Base-by-base conservation (phyloP, 2,797 vertebrate genomes). In the Tympanoctomys barrerae region DNA sequence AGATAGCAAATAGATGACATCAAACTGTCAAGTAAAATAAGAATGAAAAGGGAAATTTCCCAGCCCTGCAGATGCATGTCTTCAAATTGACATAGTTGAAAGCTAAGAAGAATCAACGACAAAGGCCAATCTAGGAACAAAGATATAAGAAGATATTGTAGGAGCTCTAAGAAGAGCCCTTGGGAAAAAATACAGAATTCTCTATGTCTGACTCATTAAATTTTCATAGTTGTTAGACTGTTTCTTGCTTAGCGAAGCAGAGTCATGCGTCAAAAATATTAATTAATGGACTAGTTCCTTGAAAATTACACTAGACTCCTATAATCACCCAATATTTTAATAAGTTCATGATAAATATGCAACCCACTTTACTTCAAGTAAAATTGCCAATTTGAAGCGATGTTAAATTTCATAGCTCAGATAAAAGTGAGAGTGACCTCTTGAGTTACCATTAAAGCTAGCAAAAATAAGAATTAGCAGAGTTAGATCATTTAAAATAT, bases 371-470 rank as follows among this genome's bases (percentile, higher is more conserved):
- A 82, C 70, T 81, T 94, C 92, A 66, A 87, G 46, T 22, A 91
- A 93, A 82, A 82, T 24, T 49, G 24, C 10, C 78, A 82, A 93
- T 54, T 54, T 81, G 28, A 78, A 91, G 95, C 81, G 28, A n/a
- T 54, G 0, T 28, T 80, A 79, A 22, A 91, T 83, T 92, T 93
- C 62, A 61, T 4, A 80, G 61, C 81, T 28, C 62, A 85, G 5
- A 71, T 26, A 28, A 87, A 89, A 85, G 7, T 70, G 4, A 33
- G 66, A n/a, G 9, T 59, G 3, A 36, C 9, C 26, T 85, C 36
- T 73, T 64, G 24, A 73, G 11, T 82, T 14, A 82, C 11, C n/a
- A 90, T 81, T 73, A 94, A 81, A 85, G 26, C 22, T 71, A 82
- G 42, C 12, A 85, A 89, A 66, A 78, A 79, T 89, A 62, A 93